These are phyloP conservation scores for Corythornis madagascariensis DNA, from an alignment of 2,113 vertebrate genomes.

Conservation along the genomic window DNA sequence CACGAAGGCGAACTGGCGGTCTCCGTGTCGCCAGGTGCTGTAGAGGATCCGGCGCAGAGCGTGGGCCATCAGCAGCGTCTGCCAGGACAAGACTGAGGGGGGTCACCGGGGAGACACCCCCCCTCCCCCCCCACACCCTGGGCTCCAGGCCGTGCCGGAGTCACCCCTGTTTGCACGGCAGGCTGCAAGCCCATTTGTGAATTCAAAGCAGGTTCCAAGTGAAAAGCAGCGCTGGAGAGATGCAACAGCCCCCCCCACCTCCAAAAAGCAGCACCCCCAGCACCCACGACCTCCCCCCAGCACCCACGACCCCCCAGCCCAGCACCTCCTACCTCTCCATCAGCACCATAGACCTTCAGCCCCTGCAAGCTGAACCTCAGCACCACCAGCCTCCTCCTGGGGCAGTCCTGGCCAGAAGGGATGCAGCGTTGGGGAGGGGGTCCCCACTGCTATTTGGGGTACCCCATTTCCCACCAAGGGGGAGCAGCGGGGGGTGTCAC, in stretches of 20 bases:
- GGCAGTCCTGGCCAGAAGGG: slow-evolving; percentile 74
- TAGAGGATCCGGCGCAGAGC: slow-evolving; percentile 87
- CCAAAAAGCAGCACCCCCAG: not conserved
- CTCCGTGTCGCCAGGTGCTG: slow-evolving; percentile 78
- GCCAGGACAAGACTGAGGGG: not conserved
- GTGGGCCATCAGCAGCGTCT: slow-evolving; percentile 94
- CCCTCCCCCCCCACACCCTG: no score
- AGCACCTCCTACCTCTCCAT: slow-evolving; percentile 80
- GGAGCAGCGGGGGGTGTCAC: not conserved
- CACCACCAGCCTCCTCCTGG: slow-evolving; percentile 78
- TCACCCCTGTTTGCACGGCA: not conserved
- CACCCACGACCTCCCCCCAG: no score
- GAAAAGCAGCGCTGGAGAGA: not conserved
- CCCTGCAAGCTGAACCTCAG: slow-evolving; percentile 91
- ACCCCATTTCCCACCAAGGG: accelerated
- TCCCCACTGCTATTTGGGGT: not conserved
- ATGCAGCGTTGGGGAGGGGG: not conserved
- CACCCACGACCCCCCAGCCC: not conserved
- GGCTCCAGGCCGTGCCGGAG: no score
- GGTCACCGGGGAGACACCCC: not conserved
- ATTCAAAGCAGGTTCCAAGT: not conserved
- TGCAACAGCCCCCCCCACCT: not conserved
- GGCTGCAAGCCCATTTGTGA: not conserved
- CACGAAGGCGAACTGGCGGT: slow-evolving; percentile 90
- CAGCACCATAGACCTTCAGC: slow-evolving; percentile 89